Percentiles rank a stretch among this genome's conserved stretches.
These are phyloP conservation scores for Caenorhabditis afra DNA, from an alignment of 2,888 invertebrate species.

Conservation along the genomic window DNA sequence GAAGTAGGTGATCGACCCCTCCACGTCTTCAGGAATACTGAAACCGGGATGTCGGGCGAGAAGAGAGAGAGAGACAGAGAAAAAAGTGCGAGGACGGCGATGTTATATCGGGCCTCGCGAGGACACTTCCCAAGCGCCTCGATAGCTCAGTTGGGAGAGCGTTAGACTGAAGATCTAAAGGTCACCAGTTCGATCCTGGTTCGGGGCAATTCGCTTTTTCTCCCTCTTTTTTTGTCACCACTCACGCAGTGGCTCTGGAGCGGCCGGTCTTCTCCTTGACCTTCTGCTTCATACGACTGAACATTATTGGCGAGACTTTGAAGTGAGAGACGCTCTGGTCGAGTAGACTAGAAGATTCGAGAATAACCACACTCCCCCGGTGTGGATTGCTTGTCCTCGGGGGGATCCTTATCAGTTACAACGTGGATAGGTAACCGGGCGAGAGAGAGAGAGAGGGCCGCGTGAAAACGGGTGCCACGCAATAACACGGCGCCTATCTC, in stretches of 20 bases:
- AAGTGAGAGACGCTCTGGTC: neutral
- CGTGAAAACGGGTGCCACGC: too few species aligned
- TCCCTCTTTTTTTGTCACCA: too few species aligned
- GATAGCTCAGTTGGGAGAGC: conserved; percentile 67
- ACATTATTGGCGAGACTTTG: conserved; percentile 12
- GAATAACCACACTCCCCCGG: neutral
- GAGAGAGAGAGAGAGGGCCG: too few species aligned
- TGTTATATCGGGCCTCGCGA: neutral
- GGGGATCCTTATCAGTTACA: neutral
- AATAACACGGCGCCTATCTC: too few species aligned
- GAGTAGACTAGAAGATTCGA: neutral
- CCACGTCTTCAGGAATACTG: conserved; percentile 38
- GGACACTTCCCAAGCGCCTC: neutral
- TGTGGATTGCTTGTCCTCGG: too few species aligned
- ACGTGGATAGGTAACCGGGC: neutral
- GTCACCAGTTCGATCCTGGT: conserved; percentile 80
- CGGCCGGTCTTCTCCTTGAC: conserved; percentile 53
- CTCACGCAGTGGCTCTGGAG: conserved; percentile 33
- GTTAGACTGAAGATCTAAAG: conserved; percentile 81
- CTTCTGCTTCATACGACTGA: conserved; percentile 48
- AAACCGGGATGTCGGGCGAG: too few species aligned
- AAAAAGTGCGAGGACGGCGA: conserved; percentile 1
- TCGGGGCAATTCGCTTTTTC: conserved; percentile 67
- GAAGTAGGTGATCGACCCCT: conserved; percentile 32
- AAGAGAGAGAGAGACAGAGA: too few species aligned